Evolutionary conservation across 2,113 vertebrate genomes (phyloP).

Genomic region (Bothrops jararaca): DNA sequence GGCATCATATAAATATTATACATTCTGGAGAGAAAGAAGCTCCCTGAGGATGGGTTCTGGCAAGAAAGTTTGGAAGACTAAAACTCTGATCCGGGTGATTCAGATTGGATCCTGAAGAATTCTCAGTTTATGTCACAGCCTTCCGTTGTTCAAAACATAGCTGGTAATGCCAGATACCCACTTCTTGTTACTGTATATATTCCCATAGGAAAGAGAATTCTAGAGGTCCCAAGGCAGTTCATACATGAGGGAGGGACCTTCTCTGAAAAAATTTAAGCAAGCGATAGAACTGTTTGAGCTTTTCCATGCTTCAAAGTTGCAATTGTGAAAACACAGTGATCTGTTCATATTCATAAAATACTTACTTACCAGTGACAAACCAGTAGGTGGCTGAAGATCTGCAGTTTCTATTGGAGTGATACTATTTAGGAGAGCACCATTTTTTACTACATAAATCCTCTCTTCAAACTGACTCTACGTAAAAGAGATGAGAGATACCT

Average conservation of each 20-base stretch:
- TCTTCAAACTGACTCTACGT: slow-evolving; percentile 75
- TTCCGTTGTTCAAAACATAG: not conserved
- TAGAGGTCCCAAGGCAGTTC: not conserved
- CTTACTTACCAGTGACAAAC: slow-evolving; percentile 70
- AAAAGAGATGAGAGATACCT: not conserved
- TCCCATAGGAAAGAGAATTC: not conserved
- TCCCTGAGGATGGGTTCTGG: not conserved
- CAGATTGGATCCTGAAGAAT: not conserved
- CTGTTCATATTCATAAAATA: not conserved
- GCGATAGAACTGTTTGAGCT: not conserved
- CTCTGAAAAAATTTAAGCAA: not conserved
- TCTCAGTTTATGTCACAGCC: not conserved
- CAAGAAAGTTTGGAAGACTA: not conserved
- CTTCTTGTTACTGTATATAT: not conserved
- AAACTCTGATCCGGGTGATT: not conserved
- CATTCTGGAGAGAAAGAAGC: not conserved
- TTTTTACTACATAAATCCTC: slow-evolving; percentile 71
- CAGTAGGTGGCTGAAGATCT: slow-evolving; percentile 46
- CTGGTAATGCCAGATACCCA: too few relatives aligned
- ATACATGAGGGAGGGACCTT: not conserved
- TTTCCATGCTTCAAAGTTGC: too few relatives aligned
- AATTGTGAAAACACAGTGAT: not conserved
- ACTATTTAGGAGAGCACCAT: slow-evolving; percentile 53
- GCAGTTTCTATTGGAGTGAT: slow-evolving; percentile 45
- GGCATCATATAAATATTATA: not conserved